Percentiles rank a stretch among this genome's conserved stretches.
Conservation (phyloP, 2,888 invertebrate species). For the Machimus atricapillus region DNA sequence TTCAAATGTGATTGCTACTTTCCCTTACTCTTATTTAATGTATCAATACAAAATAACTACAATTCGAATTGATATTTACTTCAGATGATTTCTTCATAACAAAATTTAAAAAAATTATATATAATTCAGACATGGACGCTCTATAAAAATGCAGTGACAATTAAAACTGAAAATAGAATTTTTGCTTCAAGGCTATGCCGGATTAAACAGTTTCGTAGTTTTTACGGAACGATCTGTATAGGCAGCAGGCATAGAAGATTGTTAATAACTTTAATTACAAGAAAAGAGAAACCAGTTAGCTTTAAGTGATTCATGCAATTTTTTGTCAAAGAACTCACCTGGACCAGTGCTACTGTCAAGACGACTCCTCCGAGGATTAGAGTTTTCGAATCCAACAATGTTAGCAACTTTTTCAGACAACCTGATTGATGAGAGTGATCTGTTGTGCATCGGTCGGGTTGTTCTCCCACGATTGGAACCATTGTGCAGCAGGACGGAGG, state of each 20-base stretch:
- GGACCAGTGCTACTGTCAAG: slow-evolving; percentile 82
- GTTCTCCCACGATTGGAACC: background rate
- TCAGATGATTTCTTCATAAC: background rate
- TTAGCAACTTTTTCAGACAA: slow-evolving; percentile 72
- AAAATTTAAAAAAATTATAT: background rate
- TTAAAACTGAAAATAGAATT: background rate
- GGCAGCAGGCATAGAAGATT: slow-evolving; percentile 41
- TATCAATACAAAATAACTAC: background rate
- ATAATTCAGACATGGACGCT: slow-evolving; percentile 6
- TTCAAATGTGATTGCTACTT: background rate
- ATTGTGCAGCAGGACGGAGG: slow-evolving; percentile 58
- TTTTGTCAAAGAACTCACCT: slow-evolving; percentile 67
- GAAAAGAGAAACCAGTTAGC: slow-evolving; percentile 21
- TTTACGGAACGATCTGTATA: slow-evolving; percentile 32
- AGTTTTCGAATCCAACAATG: slow-evolving; percentile 74
- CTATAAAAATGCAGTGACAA: slow-evolving; percentile 7
- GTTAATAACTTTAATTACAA: slow-evolving; percentile 37
- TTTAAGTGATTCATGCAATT: background rate
- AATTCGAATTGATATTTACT: background rate
- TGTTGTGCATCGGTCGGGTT: slow-evolving; percentile 55
- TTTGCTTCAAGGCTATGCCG: background rate
- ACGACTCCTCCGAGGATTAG: slow-evolving; percentile 82
- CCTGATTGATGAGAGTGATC: slow-evolving; percentile 67
- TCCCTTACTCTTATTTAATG: background rate
- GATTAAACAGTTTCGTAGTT: slow-evolving; percentile 39